Evolutionary conservation across 1,140 invertebrate genomes (phyloP).

Genomic region (Octopus bimaculoides): DNA sequence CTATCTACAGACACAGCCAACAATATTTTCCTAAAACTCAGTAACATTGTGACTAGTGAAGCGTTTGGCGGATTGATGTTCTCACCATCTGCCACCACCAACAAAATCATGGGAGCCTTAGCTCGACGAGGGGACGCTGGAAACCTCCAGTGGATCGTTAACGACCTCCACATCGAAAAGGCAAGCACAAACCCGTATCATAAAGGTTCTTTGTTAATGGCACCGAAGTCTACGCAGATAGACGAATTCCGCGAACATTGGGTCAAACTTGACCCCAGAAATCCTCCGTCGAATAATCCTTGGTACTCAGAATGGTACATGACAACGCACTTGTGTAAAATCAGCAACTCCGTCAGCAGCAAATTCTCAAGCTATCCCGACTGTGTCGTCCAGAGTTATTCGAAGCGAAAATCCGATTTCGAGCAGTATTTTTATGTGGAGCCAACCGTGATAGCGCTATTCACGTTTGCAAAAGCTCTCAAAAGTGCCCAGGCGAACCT

Average conservation of each 20-base stretch:
- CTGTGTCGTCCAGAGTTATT: constrained; percentile 15
- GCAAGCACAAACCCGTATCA: constrained; percentile 28
- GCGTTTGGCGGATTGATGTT: constrained; percentile 34
- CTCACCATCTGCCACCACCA: constrained; percentile 17
- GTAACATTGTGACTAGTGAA: constrained; percentile 20
- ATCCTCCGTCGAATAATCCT: constrained; percentile 41
- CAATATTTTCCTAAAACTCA: constrained; percentile 22
- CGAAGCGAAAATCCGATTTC: constrained; percentile 18
- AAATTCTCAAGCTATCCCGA: constrained; percentile 6
- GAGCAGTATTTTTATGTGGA: constrained; percentile 32
- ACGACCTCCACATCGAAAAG: constrained; percentile 30
- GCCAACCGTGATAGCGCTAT: constrained; percentile 38
- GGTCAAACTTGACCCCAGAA: constrained; percentile 34
- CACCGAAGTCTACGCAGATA: constrained; percentile 27
- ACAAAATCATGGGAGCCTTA: constrained; percentile 21
- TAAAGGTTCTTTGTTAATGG: constrained; percentile 37
- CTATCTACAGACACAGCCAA: constrained; percentile 13
- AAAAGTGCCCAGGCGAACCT: constrained; percentile 22
- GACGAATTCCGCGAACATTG: constrained; percentile 48
- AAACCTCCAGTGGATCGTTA: constrained; percentile 42
- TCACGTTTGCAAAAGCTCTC: constrained; percentile 39
- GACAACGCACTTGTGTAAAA: constrained; percentile 31
- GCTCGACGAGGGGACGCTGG: constrained; percentile 17
- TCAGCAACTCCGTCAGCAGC: constrained; percentile 21
- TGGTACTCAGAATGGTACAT: constrained; percentile 58